Evolutionary conservation across 2,888 invertebrate species (phyloP).

Genomic region (Eupithecia vulgata): DNA sequence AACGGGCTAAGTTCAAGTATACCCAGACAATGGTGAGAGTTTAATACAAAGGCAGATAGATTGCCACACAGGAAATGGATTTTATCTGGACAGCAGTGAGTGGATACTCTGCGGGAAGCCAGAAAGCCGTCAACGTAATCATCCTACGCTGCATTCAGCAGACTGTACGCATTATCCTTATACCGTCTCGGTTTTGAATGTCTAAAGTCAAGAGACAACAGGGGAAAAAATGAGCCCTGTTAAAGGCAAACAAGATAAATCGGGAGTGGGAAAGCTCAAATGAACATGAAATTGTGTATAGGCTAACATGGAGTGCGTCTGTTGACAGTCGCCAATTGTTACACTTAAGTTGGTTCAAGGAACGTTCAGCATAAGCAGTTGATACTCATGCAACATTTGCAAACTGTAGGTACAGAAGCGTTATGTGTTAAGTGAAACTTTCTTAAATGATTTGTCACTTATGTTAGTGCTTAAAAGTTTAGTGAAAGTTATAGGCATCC

Average conservation of each 20-base stretch:
- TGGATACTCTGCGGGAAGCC: conserved; percentile 62
- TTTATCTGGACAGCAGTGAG: conserved; percentile 59
- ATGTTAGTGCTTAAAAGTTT: conserved; percentile 27
- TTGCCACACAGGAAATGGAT: conserved; percentile 70
- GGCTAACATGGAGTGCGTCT: conserved; percentile 39
- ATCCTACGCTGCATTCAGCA: conserved; percentile 26
- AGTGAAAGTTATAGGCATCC: conserved; percentile 36
- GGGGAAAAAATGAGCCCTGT: conserved; percentile 12
- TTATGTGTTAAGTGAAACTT: conserved; percentile 39
- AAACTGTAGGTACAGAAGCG: conserved; percentile 30
- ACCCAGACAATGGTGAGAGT: conserved; percentile 70
- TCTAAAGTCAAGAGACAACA: conserved; percentile 3
- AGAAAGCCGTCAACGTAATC: conserved; percentile 42
- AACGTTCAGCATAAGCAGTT: conserved; percentile 40
- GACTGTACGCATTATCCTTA: conserved; percentile 17
- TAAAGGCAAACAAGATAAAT: conserved; percentile 17
- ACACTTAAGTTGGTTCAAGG: conserved; percentile 41
- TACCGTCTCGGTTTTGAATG: conserved; percentile 8
- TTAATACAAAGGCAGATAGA: conserved; percentile 59
- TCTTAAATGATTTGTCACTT: conserved; percentile 35
- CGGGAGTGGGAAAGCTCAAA: conserved; percentile 17
- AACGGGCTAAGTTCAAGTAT: conserved; percentile 41
- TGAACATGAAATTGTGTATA: conserved; percentile 32
- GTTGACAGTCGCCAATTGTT: conserved; percentile 46
- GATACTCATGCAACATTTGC: conserved; percentile 40